Evolutionary conservation across 2,888 invertebrate genomes (phyloP).

Genomic region (Candidula unifasciata): DNA sequence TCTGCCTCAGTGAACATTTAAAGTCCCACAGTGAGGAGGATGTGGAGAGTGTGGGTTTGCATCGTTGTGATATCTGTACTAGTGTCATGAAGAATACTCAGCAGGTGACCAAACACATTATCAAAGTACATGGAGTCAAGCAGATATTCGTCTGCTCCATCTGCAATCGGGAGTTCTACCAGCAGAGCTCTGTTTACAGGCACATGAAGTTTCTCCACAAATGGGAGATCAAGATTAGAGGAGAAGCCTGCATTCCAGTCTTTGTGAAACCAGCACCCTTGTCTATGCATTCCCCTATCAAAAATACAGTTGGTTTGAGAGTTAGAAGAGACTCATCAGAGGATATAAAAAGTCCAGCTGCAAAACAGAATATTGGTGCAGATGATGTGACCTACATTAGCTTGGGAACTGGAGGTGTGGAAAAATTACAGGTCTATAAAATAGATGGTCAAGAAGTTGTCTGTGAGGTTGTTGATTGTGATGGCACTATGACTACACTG

Average conservation of each 20-base stretch:
- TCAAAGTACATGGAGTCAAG: slow-evolving; percentile 44
- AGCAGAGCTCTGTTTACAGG: slow-evolving; percentile 46
- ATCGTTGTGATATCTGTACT: slow-evolving; percentile 42
- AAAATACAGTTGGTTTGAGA: background rate
- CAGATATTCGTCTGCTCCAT: slow-evolving; percentile 47
- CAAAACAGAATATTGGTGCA: background rate
- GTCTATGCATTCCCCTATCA: slow-evolving; percentile 20
- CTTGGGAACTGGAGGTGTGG: slow-evolving; percentile 17
- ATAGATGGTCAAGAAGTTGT: slow-evolving; percentile 29
- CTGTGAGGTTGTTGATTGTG: slow-evolving; percentile 30
- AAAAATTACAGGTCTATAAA: slow-evolving; percentile 33
- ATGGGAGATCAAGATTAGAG: slow-evolving; percentile 52
- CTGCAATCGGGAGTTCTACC: slow-evolving; percentile 48
- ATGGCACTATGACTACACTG: slow-evolving; percentile 4
- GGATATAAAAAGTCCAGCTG: background rate
- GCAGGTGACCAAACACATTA: slow-evolving; percentile 47
- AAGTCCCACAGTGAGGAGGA: slow-evolving; percentile 47
- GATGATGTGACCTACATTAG: slow-evolving; percentile 36
- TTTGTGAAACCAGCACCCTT: slow-evolving; percentile 43
- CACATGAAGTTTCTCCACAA: slow-evolving; percentile 53
- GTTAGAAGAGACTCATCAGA: background rate
- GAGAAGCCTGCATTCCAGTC: slow-evolving; percentile 47
- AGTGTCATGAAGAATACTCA: slow-evolving; percentile 51
- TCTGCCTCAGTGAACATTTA: slow-evolving; percentile 29
- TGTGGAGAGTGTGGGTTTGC: slow-evolving; percentile 45